A percentile compares a stretch with the other conserved stretches of the same genome.
Conservation (phyloP, 1,140 invertebrate genomes). For the Pararge aegeria region DNA sequence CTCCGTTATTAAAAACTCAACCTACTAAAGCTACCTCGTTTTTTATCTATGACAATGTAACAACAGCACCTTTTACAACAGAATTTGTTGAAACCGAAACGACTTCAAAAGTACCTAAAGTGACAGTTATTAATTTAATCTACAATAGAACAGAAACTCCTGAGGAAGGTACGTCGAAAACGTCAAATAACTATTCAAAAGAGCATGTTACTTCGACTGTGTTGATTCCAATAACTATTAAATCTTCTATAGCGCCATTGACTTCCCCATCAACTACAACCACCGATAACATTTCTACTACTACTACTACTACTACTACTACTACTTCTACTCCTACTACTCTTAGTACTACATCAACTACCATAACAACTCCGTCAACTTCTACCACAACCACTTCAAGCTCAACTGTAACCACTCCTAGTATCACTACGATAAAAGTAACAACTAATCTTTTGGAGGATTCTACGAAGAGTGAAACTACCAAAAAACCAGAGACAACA, state of each 20-base stretch:
- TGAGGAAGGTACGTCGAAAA: slow-evolving; percentile 37
- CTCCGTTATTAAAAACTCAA: slow-evolving; percentile 10
- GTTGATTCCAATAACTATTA: slow-evolving; percentile 31
- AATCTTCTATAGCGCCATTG: slow-evolving; percentile 20
- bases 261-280: slow-evolving; percentile 22
- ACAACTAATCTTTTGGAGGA: slow-evolving; percentile 20
- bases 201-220: slow-evolving; percentile 32
- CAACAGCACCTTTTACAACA: slow-evolving; percentile 15
- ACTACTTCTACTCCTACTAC: slow-evolving; percentile 20
- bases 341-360: slow-evolving; percentile 19
- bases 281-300: slow-evolving; percentile 8
- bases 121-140: slow-evolving; percentile 25
- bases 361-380: slow-evolving; percentile 25
- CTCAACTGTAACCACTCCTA: slow-evolving; percentile 21
- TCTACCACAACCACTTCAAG: slow-evolving; percentile 10
- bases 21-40: slow-evolving; percentile 17
- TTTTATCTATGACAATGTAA: slow-evolving; percentile 13
- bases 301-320: slow-evolving; percentile 20
- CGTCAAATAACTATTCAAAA: slow-evolving; percentile 29
- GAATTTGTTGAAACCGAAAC: slow-evolving; percentile 10
- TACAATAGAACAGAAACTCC: slow-evolving; percentile 50
- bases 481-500: slow-evolving; percentile 41
- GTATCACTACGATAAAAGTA: slow-evolving; percentile 24
- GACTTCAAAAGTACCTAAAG: slow-evolving; percentile 17
- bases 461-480: slow-evolving; percentile 30